Evolutionary conservation across 2,113 vertebrate genomes (phyloP).

Genomic region (Puntigrus tetrazona): DNA sequence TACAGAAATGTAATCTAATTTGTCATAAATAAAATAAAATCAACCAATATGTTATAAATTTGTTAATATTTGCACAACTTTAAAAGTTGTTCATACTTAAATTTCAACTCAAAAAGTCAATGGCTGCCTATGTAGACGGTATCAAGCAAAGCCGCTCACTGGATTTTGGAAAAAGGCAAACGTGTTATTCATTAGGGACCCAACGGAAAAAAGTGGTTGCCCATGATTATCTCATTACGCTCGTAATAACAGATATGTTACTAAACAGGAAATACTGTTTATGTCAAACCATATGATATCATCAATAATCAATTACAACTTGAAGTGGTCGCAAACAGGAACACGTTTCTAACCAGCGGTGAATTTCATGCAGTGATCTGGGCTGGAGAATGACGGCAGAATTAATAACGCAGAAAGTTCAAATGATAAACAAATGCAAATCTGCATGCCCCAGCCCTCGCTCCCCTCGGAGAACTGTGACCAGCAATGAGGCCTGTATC

Average conservation of each 20-base stretch:
- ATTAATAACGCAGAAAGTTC: constrained; percentile 54
- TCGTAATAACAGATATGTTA: neutral
- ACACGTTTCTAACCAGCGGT: constrained; percentile 1
- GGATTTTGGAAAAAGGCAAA: neutral
- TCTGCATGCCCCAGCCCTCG: constrained; percentile 38
- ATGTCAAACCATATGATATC: constrained; percentile 21
- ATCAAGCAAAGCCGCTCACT: neutral
- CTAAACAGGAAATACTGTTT: constrained; percentile 30
- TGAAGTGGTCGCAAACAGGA: neutral
- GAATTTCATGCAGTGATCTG: neutral
- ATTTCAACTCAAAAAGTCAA: no score
- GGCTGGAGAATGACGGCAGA: constrained; percentile 22
- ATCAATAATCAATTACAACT: constrained; percentile 2
- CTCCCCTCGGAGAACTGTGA: constrained; percentile 30
- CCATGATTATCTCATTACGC: neutral
- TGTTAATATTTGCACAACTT: no score
- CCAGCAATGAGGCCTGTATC: constrained; percentile 51
- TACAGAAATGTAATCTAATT: no score
- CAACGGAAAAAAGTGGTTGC: constrained; percentile 1
- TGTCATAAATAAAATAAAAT: no score
- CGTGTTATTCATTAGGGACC: constrained; percentile 24
- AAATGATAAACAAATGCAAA: constrained; percentile 58
- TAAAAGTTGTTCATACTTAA: no score
- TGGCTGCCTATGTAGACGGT: neutral
- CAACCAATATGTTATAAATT: no score